These are phyloP conservation scores for Halcyon chelicuti DNA, from an alignment of 2,797 vertebrate species.

Conservation along the genomic window DNA sequence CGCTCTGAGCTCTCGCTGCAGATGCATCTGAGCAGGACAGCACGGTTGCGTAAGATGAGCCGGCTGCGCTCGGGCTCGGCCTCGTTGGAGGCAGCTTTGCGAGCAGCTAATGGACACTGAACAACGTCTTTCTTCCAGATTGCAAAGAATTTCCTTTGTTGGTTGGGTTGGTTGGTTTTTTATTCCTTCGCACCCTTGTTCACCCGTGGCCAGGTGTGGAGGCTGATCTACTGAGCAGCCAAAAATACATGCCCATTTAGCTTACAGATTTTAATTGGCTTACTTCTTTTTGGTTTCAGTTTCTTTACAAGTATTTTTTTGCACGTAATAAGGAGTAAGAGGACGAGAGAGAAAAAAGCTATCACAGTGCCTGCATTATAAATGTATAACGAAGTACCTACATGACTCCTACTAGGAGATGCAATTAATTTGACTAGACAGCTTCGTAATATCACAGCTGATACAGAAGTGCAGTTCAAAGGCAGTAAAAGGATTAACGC, in stretches of 20 bases:
- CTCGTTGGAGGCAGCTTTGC: background rate
- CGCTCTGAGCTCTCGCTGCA: background rate
- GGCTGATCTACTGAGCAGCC: background rate
- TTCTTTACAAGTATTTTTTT: background rate
- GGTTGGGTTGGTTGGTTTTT: fast-evolving
- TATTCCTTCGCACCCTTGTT: fast-evolving
- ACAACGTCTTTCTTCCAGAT: background rate
- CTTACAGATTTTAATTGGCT: background rate
- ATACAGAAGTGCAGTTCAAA: slow-evolving; percentile 45
- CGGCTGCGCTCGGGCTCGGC: background rate
- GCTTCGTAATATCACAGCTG: slow-evolving; percentile 55
- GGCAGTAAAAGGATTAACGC: slow-evolving; percentile 60
- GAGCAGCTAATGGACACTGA: background rate
- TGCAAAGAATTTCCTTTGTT: background rate
- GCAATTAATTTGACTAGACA: slow-evolving; percentile 64
- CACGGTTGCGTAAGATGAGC: background rate
- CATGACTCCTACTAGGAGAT: slow-evolving; percentile 38
- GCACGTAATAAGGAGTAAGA: background rate
- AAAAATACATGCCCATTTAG: background rate
- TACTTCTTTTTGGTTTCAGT: background rate
- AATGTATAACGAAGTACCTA: slow-evolving; percentile 32
- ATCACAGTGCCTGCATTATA: background rate
- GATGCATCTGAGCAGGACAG: background rate
- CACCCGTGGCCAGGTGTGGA: background rate
- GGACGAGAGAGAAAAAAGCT: background rate